Base-by-base conservation (phyloP, 2,113 vertebrate species). In the Excalfactoria chinensis region DNA sequence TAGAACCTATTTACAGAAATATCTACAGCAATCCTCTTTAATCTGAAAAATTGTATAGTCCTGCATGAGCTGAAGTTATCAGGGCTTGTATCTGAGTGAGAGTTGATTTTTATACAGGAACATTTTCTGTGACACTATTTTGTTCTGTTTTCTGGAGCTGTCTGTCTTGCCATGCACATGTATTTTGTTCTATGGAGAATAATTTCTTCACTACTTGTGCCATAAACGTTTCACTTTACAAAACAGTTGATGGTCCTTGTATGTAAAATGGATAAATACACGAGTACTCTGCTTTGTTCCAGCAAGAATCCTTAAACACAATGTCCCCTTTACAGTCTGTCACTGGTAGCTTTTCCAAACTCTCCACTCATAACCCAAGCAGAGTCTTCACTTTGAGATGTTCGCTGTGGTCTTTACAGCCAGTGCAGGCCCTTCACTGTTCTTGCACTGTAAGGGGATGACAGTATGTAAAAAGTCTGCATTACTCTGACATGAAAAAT, bases 51-150 rank as follows among this genome's bases (percentile, higher is more conserved):
- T 8, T 3, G 18, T 56, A 77, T 71, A 81, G 28, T 76, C 30
- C 48, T 67, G 19, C 32, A 35, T 53, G 35, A 89, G 41, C 53
- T 77, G 72, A 88, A 92, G 46, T 89, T 88, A 86, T 88, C 22
- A 34, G 66, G 10, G 64, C 76, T 91, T 18, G 10, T 80, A 64
- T 62, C 71, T 60, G 64, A 74, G 41, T 68, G 49, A 83, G 69
- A 86, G 91, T 86, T 80, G 64, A 91, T 77, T 95, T 95, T 91
- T 71, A 58, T 84, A 40, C 7, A 40, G 69, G 34, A 60, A 26
- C n/a, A 40, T 64, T 88, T 94, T 81, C 37, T 86, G 77, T 88
- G 32, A 63, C 90, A 23, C 30, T 0, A 46, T 87, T 91, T 64
- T 71, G 59, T 70, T 84, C 34, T 95, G 37, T 80, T 96, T 96